These are phyloP conservation scores for Acyrthosiphon pisum DNA, from an alignment of 1,140 invertebrate genomes.

Conservation along the genomic window DNA sequence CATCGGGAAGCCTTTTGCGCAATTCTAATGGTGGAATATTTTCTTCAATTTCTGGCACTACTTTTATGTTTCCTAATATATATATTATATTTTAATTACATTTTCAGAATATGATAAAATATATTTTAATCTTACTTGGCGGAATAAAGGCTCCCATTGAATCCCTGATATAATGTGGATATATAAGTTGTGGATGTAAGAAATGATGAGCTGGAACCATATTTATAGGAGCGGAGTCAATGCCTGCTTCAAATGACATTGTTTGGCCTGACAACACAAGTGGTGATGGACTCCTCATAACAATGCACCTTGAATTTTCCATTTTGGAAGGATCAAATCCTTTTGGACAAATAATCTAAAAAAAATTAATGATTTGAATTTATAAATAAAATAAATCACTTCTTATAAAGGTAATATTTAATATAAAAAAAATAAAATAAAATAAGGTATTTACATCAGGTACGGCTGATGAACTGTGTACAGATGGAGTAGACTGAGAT, in stretches of 20 bases:
- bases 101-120: background rate
- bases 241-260: background rate
- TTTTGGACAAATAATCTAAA: slow-evolving; percentile 55
- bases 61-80: slow-evolving; percentile 33
- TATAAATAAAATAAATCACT: background rate
- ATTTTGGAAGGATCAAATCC: slow-evolving; percentile 55
- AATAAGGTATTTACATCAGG: slow-evolving; percentile 38
- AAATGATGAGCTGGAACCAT: slow-evolving; percentile 60
- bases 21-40: slow-evolving; percentile 46
- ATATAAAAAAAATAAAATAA: background rate
- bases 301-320: slow-evolving; percentile 47
- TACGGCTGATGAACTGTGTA: slow-evolving; percentile 2
- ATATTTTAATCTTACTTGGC: slow-evolving; percentile 61
- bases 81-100: background rate
- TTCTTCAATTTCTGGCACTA: slow-evolving; percentile 37
- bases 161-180: slow-evolving; percentile 76
- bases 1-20: slow-evolving; percentile 41
- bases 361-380: background rate
- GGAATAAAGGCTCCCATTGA: slow-evolving; percentile 65
- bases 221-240: slow-evolving; percentile 20
- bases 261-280: slow-evolving; percentile 3
- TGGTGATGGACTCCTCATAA: slow-evolving; percentile 51
- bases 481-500: background rate
- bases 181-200: slow-evolving; percentile 68
- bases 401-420: background rate